These are phyloP conservation scores for Diprion similis DNA, from an alignment of 1,140 invertebrate genomes.

Conservation along the genomic window DNA sequence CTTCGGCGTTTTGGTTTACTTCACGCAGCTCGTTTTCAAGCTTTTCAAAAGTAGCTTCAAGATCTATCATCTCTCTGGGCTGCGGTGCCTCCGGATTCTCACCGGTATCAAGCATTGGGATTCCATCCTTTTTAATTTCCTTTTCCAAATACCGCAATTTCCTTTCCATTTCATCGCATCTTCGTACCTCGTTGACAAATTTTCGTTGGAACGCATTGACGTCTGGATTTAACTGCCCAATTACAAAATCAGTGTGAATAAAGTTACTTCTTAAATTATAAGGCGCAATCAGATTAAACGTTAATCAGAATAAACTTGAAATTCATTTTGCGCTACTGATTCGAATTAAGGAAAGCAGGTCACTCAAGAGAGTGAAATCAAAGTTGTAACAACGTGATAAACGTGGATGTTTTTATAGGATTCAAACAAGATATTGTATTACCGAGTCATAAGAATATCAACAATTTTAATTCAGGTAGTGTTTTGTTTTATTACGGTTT, in stretches of 20 bases:
- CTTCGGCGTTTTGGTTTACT: constrained; percentile 97
- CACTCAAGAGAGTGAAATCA: too few relatives aligned
- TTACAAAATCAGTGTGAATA: constrained; percentile 7
- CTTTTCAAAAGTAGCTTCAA: constrained; percentile 97
- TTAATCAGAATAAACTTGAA: too few relatives aligned
- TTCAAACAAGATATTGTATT: too few relatives aligned
- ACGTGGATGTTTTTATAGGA: too few relatives aligned
- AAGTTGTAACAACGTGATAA: too few relatives aligned
- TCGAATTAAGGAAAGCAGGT: too few relatives aligned
- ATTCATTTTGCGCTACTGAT: too few relatives aligned
- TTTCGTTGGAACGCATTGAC: constrained; percentile 96
- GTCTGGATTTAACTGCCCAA: constrained; percentile 85
- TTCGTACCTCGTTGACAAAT: constrained; percentile 92
- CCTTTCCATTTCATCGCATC: constrained; percentile 96
- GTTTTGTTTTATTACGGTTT: too few relatives aligned
- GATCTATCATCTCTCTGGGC: constrained; percentile 98
- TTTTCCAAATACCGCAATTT: constrained; percentile 96
- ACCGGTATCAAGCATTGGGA: constrained; percentile 95
- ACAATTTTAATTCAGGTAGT: too few relatives aligned
- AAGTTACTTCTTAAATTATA: too few relatives aligned
- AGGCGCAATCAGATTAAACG: too few relatives aligned
- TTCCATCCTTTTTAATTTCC: constrained; percentile 97
- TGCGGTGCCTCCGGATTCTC: constrained; percentile 98
- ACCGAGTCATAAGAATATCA: too few relatives aligned
- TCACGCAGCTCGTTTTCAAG: constrained; percentile 94